phyloP scores from a whole-genome alignment of 2,113 vertebrate species.

The Ptyas mucosa region DNA sequence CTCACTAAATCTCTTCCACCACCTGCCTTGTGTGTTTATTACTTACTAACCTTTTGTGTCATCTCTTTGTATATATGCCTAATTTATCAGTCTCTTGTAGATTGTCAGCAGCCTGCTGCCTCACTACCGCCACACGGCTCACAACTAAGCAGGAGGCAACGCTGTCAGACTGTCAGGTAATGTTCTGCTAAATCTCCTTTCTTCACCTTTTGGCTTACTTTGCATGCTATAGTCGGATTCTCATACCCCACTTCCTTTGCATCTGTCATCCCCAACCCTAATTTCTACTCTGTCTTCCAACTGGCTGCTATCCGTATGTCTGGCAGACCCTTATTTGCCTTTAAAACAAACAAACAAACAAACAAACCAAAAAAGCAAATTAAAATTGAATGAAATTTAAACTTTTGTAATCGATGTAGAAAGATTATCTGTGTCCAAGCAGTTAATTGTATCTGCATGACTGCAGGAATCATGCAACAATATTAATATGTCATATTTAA shows the following conservation, averaged over 20 bases:
- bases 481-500: not conserved
- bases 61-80: slow-evolving; percentile 95
- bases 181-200: slow-evolving; percentile 51
- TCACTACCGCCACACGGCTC: slow-evolving; percentile 92
- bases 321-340: not conserved
- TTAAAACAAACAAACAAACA: not conserved
- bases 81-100: slow-evolving; percentile 99
- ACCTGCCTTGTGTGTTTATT: slow-evolving; percentile 54
- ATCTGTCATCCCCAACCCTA: not conserved
- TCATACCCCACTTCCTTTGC: not conserved
- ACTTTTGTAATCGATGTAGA: not conserved
- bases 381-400: not conserved
- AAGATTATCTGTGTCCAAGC: not conserved
- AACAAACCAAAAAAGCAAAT: not conserved
- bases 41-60: slow-evolving; percentile 71
- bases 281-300: not conserved
- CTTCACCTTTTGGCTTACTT: slow-evolving; percentile 36
- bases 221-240: slow-evolving; percentile 53
- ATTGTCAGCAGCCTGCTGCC: slow-evolving; percentile 99
- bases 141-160: slow-evolving; percentile 89
- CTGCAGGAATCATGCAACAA: not conserved
- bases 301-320: not conserved
- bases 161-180: slow-evolving; percentile 88
- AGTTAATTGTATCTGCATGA: not conserved
- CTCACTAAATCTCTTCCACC: slow-evolving; percentile 74